These are phyloP conservation scores for Ethmia dodecea DNA, from an alignment of 2,888 invertebrate species.

Conservation along the genomic window DNA sequence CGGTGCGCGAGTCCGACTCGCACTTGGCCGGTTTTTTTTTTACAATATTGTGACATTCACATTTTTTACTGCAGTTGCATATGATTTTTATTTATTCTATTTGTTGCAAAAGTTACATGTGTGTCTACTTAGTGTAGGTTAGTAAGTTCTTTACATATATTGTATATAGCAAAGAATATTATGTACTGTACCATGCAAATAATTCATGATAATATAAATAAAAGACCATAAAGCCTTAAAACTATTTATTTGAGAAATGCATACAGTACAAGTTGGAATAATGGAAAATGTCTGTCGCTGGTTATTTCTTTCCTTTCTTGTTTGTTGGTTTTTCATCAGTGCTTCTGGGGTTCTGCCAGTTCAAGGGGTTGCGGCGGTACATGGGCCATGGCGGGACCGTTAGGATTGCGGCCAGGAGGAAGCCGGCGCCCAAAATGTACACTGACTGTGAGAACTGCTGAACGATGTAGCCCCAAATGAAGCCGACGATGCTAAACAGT, in stretches of 20 bases:
- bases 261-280: background rate
- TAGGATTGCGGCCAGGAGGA: constrained; percentile 89
- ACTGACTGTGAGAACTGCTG: constrained; percentile 98
- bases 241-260: constrained; percentile 31
- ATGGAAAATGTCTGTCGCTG: background rate
- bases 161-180: too few species aligned
- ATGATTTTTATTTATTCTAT: too few species aligned
- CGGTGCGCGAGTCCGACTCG: too few species aligned
- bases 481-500: constrained; percentile 92
- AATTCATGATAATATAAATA: too few species aligned
- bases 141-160: too few species aligned
- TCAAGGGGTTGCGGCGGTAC: constrained; percentile 91
- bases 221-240: constrained; percentile 19
- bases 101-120: too few species aligned
- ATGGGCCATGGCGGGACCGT: constrained; percentile 98
- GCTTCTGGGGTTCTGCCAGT: constrained; percentile 89
- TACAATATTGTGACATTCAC: too few species aligned
- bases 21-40: too few species aligned
- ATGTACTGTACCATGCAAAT: too few species aligned
- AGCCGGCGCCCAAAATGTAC: constrained; percentile 94
- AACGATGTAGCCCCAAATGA: constrained; percentile 94
- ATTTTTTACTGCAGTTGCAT: too few species aligned
- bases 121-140: too few species aligned
- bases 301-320: constrained; percentile 75
- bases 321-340: constrained; percentile 61